A percentile compares a stretch with the other conserved stretches of the same genome.
phyloP scores from a whole-genome alignment of 2,888 invertebrate species.

The Cactoblastis cactorum region DNA sequence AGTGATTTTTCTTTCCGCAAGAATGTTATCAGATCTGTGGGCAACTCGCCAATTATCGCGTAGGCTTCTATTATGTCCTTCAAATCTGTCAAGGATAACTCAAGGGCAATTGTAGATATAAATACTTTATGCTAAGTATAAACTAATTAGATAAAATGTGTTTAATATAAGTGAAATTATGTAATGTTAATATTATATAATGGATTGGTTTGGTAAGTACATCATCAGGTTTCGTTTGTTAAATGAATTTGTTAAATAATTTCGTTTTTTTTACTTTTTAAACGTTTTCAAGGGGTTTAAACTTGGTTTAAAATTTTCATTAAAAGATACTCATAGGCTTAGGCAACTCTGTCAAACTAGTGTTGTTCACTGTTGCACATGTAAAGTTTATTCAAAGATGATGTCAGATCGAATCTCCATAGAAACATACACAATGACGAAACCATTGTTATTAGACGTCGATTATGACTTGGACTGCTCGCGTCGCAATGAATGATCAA shows the following conservation, averaged over 20 bases:
- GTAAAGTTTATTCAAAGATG: background rate
- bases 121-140: background rate
- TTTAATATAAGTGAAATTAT: background rate
- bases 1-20: too few species aligned
- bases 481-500: background rate
- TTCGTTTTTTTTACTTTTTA: too few species aligned
- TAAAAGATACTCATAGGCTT: background rate
- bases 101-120: constrained; percentile 7
- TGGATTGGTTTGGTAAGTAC: too few species aligned
- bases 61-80: constrained; percentile 11
- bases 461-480: background rate
- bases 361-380: background rate
- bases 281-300: too few species aligned
- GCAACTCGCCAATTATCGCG: constrained; percentile 7
- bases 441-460: background rate
- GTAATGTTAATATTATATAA: background rate
- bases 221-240: too few species aligned
- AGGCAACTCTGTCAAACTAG: background rate
- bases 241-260: too few species aligned
- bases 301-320: too few species aligned
- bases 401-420: background rate
- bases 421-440: background rate
- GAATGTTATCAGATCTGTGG: background rate
- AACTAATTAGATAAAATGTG: too few species aligned
- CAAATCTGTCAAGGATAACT: constrained; percentile 8